These are phyloP conservation scores for Scaptomyza tumidula DNA, from an alignment of 2,888 invertebrate species.

Conservation along the genomic window DNA sequence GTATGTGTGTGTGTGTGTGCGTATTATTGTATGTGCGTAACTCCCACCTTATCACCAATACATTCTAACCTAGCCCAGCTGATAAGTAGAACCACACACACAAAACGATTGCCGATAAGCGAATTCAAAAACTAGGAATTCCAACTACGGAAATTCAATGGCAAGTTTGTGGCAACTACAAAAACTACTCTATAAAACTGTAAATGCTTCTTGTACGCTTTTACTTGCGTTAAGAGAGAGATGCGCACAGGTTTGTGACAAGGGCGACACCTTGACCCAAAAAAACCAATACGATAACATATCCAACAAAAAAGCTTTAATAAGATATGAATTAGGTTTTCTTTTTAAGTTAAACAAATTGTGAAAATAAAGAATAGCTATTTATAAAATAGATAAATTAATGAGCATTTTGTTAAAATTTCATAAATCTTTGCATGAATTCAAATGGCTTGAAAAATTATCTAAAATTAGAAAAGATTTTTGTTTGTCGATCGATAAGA, in stretches of 20 bases:
- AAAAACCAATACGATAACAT: constrained; percentile 34
- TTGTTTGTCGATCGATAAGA: neutral
- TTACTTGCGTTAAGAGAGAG: constrained; percentile 16
- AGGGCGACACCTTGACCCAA: constrained; percentile 41
- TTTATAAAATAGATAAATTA: neutral
- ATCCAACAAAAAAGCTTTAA: neutral
- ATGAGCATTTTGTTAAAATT: neutral
- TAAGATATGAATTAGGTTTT: neutral
- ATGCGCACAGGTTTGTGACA: constrained; percentile 9
- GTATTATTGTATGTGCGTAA: constrained; percentile 13
- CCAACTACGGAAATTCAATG: constrained; percentile 64
- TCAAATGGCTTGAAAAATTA: neutral
- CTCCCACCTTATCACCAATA: constrained; percentile 29
- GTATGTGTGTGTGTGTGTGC: constrained; percentile 18
- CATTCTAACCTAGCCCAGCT: constrained; percentile 40
- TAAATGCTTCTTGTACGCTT: constrained; percentile 16
- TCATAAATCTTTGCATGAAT: constrained; percentile 3
- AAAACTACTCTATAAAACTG: neutral
- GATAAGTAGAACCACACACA: constrained; percentile 51
- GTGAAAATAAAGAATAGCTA: neutral
- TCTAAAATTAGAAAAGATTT: neutral
- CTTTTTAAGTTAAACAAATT: neutral
- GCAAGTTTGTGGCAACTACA: constrained; percentile 55
- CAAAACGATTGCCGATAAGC: constrained; percentile 39
- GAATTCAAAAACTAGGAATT: constrained; percentile 24